These are phyloP conservation scores for Hippolais icterina DNA, from an alignment of 2,113 vertebrate species.

Conservation along the genomic window DNA sequence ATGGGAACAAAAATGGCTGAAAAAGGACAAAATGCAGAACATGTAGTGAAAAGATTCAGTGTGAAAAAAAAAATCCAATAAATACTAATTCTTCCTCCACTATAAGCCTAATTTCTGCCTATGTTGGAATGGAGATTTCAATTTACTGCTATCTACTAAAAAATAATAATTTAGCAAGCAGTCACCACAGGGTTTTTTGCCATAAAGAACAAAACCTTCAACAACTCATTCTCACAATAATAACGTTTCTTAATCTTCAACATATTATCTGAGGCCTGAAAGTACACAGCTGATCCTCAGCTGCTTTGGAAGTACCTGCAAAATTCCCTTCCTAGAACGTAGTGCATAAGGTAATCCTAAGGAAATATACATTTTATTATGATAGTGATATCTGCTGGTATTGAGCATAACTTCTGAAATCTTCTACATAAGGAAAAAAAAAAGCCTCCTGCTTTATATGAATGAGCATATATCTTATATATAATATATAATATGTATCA, in stretches of 20 bases:
- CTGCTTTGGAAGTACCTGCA: not conserved
- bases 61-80: not conserved
- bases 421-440: not conserved
- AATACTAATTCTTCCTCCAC: not conserved
- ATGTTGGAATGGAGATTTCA: not conserved
- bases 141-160: not conserved
- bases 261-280: not conserved
- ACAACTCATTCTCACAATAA: not conserved
- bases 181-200: not conserved
- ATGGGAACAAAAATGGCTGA: not conserved
- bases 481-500: no score
- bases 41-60: not conserved
- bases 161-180: not conserved
- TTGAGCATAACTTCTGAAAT: not conserved
- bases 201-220: not conserved
- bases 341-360: not conserved
- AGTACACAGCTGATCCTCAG: not conserved
- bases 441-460: not conserved
- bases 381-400: not conserved
- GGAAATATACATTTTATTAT: not conserved
- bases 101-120: not conserved
- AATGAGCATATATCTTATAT: not conserved
- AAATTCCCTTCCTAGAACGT: not conserved
- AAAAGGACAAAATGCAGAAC: not conserved
- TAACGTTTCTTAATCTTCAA: not conserved